A percentile compares a stretch with the other conserved stretches of the same genome.
Conservation (phyloP, 2,797 vertebrate species). For the Dromococcyx pavoninus region DNA sequence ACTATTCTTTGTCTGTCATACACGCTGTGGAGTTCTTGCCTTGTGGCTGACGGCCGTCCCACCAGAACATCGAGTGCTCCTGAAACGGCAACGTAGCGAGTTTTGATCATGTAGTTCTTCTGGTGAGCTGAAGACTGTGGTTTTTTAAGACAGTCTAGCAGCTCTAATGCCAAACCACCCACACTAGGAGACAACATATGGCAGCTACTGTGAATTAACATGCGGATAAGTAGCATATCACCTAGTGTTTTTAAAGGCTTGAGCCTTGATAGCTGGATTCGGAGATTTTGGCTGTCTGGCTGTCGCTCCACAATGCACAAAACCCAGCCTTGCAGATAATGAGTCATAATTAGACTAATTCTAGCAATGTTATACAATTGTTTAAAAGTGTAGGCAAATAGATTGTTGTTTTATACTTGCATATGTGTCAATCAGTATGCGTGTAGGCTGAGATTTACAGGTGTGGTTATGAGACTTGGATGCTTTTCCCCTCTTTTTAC, state of each 20-base stretch:
- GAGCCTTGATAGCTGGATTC: background rate
- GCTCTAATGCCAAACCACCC: conserved; percentile 37
- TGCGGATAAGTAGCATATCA: background rate
- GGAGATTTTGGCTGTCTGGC: background rate
- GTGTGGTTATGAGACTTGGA: rapidly evolving
- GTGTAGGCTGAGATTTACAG: background rate
- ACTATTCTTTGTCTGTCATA: background rate
- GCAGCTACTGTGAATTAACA: background rate
- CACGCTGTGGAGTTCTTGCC: background rate
- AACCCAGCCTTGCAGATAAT: rapidly evolving
- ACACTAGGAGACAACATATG: conserved; percentile 46
- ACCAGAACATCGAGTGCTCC: background rate
- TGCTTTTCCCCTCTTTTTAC: background rate
- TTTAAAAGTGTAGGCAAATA: background rate
- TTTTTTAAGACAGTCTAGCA: conserved; percentile 44
- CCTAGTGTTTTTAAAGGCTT: background rate
- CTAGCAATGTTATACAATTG: rapidly evolving
- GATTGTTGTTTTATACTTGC: rapidly evolving
- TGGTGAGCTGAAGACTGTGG: background rate
- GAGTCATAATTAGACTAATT: rapidly evolving
- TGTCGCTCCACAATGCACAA: rapidly evolving
- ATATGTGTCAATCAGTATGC: rapidly evolving
- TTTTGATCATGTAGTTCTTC: background rate
- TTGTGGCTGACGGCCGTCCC: background rate
- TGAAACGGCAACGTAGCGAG: background rate